Conservation (phyloP, 2,888 invertebrate species). For the Agonopterix subpropinquella region DNA sequence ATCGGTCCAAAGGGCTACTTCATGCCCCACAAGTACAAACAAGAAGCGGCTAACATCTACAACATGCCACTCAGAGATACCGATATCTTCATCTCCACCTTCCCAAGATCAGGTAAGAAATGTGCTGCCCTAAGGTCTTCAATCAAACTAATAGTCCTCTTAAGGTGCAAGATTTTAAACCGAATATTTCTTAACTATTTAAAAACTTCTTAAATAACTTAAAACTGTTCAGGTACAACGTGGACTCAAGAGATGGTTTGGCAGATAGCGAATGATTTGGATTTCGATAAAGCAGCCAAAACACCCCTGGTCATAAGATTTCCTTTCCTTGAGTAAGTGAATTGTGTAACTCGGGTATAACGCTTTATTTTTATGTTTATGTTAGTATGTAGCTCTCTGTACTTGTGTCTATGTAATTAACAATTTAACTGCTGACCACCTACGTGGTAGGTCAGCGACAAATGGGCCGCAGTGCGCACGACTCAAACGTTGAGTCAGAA, state of each 20-base stretch:
- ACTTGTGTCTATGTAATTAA: too few species aligned
- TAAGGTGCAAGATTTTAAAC: too few species aligned
- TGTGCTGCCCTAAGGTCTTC: too few species aligned
- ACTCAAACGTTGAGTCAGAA: too few species aligned
- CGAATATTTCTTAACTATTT: too few species aligned
- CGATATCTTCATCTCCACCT: conserved; percentile 68
- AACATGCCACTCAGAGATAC: conserved; percentile 76
- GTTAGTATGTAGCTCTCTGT: too few species aligned
- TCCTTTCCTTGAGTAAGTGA: conserved; percentile 82
- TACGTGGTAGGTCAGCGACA: too few species aligned
- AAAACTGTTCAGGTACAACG: conserved; percentile 65
- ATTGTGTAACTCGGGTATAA: too few species aligned
- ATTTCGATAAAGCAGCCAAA: conserved; percentile 74
- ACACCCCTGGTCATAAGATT: conserved; percentile 73
- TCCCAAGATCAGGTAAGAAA: conserved; percentile 1
- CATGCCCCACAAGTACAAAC: conserved; percentile 73
- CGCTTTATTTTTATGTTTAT: not conserved
- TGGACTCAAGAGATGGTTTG: conserved; percentile 84
- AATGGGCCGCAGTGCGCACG: too few species aligned
- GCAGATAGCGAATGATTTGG: conserved; percentile 79
- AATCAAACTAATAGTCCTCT: too few species aligned
- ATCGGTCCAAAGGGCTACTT: conserved; percentile 81
- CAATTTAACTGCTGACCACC: too few species aligned
- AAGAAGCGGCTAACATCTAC: conserved; percentile 74
- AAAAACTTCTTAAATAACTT: too few species aligned